phyloP scores from a whole-genome alignment of 2,888 invertebrate species.

The Andrena flavipes region DNA sequence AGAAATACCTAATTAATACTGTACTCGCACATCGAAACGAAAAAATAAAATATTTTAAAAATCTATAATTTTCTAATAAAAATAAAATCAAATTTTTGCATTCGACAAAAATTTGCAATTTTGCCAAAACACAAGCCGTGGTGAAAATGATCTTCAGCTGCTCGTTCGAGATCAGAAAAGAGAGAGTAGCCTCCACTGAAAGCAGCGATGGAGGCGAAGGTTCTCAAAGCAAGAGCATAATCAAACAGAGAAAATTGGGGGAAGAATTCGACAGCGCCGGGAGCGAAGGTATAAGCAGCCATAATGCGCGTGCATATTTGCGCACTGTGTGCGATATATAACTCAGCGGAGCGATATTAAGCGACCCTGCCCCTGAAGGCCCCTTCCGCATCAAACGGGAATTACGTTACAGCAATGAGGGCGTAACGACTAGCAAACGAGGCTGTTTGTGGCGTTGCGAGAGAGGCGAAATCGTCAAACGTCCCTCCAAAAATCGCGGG shows the following conservation, averaged over 20 bases:
- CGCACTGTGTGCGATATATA: slow-evolving; percentile 48
- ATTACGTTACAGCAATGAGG: slow-evolving; percentile 64
- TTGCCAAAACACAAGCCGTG: too few species aligned
- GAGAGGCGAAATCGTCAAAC: slow-evolving; percentile 32
- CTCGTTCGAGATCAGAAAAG: too few species aligned
- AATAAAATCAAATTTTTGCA: too few species aligned
- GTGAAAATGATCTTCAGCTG: too few species aligned
- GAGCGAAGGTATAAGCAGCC: slow-evolving; percentile 58
- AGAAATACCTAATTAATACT: too few species aligned
- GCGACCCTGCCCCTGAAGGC: slow-evolving; percentile 43
- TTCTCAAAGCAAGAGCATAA: background rate
- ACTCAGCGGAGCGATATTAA: slow-evolving; percentile 62
- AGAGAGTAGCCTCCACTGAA: too few species aligned
- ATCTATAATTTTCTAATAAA: too few species aligned
- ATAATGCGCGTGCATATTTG: slow-evolving; percentile 67
- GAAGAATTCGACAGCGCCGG: slow-evolving; percentile 23
- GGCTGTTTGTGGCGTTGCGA: slow-evolving; percentile 45
- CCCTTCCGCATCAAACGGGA: slow-evolving; percentile 68
- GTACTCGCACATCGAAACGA: too few species aligned
- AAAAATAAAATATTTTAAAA: too few species aligned
- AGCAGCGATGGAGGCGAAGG: background rate
- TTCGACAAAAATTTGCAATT: too few species aligned
- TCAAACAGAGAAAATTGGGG: background rate
- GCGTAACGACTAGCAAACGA: slow-evolving; percentile 70
- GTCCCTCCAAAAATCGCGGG: slow-evolving; percentile 59